Percentiles rank a stretch among this genome's conserved stretches.
These are phyloP conservation scores for Luscinia megarhynchos DNA, from an alignment of 2,797 vertebrate species.

Conservation along the genomic window DNA sequence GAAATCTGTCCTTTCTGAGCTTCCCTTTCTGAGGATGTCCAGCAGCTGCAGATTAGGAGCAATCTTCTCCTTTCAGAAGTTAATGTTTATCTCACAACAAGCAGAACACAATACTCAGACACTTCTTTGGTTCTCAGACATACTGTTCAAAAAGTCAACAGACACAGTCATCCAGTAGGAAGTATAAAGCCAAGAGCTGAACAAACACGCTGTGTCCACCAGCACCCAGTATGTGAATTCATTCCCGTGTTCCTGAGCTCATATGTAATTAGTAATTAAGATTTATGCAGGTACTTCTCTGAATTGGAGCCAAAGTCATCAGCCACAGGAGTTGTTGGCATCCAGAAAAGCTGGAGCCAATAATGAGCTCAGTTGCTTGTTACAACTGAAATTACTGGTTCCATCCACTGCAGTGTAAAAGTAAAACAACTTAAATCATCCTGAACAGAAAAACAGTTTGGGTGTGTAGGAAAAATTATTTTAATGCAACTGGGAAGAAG, in stretches of 20 bases:
- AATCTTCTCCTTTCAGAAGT: background rate
- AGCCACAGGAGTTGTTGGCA: slow-evolving; percentile 7
- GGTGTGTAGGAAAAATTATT: background rate
- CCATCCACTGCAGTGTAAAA: slow-evolving; percentile 27
- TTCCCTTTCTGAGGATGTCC: background rate
- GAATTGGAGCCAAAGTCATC: slow-evolving; percentile 64
- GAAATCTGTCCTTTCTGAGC: background rate
- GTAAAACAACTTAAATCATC: slow-evolving; percentile 56
- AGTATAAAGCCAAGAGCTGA: background rate
- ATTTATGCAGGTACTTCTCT: slow-evolving; percentile 63
- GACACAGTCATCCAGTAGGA: background rate
- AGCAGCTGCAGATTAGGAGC: background rate
- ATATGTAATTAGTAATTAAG: slow-evolving; percentile 41
- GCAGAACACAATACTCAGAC: background rate
- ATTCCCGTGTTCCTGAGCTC: slow-evolving; percentile 4
- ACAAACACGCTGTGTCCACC: background rate
- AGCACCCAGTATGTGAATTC: background rate
- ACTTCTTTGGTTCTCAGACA: background rate
- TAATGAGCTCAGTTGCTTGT: slow-evolving; percentile 59
- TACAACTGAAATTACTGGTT: slow-evolving; percentile 43
- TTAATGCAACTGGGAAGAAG: background rate
- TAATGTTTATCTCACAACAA: background rate
- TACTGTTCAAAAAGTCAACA: background rate
- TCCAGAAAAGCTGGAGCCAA: slow-evolving; percentile 31
- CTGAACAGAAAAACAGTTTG: slow-evolving; percentile 10